These are phyloP conservation scores for Triops longicaudatus DNA, from an alignment of 1,140 invertebrate genomes.

Conservation along the genomic window DNA sequence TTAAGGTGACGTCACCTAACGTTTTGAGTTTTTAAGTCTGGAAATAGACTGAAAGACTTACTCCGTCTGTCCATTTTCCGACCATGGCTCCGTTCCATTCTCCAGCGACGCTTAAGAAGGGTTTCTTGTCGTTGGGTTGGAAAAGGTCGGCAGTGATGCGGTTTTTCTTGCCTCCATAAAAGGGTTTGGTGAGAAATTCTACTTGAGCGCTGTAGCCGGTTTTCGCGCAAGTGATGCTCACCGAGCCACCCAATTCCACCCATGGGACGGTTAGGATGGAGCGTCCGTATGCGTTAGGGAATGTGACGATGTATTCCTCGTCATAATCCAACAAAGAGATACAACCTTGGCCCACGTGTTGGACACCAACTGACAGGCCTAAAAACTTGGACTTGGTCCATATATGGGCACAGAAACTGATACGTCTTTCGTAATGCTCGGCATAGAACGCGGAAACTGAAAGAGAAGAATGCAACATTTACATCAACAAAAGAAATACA, in stretches of 20 bases:
- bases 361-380: conserved; percentile 85
- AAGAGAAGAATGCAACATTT: not conserved
- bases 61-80: conserved; percentile 72
- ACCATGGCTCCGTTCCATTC: conserved; percentile 96
- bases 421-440: conserved; percentile 80
- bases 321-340: conserved; percentile 71
- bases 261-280: conserved; percentile 92
- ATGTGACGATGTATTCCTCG: conserved; percentile 87
- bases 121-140: conserved; percentile 71
- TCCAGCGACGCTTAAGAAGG: conserved; percentile 74
- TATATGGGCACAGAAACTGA: conserved; percentile 86
- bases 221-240: conserved; percentile 77
- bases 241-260: conserved; percentile 89
- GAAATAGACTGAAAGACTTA: conserved; percentile 40
- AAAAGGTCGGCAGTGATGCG: conserved; percentile 72
- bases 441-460: conserved; percentile 93
- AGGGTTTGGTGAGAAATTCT: conserved; percentile 93
- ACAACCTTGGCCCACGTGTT: conserved; percentile 71
- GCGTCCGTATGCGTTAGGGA: conserved; percentile 92
- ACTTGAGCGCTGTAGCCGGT: conserved; percentile 80
- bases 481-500: not conserved
- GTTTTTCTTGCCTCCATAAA: conserved; percentile 93
- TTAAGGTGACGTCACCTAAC: not conserved
- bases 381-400: conserved; percentile 98
- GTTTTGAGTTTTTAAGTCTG: not conserved